Evolutionary conservation across 2,113 vertebrate genomes (phyloP).

Genomic region (Saccopteryx bilineata): DNA sequence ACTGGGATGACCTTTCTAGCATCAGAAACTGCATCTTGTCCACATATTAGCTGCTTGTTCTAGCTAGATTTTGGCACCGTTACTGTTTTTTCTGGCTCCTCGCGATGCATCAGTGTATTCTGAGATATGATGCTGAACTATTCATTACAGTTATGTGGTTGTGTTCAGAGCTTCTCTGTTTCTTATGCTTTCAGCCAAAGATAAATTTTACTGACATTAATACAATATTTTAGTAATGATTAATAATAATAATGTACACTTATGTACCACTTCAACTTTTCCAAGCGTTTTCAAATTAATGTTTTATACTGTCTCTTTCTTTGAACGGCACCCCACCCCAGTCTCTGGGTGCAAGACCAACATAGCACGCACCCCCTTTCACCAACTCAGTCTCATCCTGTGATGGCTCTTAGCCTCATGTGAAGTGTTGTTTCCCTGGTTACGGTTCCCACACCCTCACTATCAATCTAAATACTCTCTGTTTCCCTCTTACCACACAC

Average conservation of each 20-base stretch:
- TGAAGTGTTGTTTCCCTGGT: not conserved
- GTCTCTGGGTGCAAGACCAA: not conserved
- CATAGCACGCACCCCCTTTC: not conserved
- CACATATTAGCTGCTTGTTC: not conserved
- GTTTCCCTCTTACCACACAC: not conserved
- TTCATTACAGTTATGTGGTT: not conserved
- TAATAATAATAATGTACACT: not conserved
- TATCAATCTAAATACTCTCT: not conserved
- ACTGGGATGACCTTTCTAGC: not conserved
- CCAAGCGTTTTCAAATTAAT: not conserved
- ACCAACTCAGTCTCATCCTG: not conserved
- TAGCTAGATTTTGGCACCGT: not conserved
- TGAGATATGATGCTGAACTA: not conserved
- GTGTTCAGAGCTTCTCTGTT: not conserved
- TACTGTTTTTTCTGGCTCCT: not conserved
- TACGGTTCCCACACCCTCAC: fast-evolving
- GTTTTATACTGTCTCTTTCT: not conserved
- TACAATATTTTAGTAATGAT: not conserved
- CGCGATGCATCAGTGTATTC: not conserved
- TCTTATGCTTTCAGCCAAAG: not conserved
- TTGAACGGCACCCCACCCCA: not conserved
- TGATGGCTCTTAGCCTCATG: not conserved
- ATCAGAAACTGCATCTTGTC: not conserved
- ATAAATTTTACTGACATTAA: not conserved
- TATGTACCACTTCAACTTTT: not conserved